Evolutionary conservation across 2,797 vertebrate genomes (phyloP).

Genomic region (Hybognathus amarus): DNA sequence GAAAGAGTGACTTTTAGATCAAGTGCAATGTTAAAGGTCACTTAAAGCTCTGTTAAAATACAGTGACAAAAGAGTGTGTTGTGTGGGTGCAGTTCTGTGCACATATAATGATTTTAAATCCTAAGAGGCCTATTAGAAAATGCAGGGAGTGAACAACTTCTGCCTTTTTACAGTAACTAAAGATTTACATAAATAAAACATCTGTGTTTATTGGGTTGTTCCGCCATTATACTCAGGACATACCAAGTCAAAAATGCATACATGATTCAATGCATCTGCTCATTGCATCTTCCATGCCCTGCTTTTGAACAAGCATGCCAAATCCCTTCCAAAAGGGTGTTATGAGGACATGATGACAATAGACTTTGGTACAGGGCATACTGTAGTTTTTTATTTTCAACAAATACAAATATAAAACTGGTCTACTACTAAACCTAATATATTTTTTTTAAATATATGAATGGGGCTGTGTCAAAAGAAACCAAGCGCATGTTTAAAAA

Average conservation of each 20-base stretch:
- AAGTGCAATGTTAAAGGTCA: slow-evolving; percentile 15
- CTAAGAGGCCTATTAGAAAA: neutral
- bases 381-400: neutral
- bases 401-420: neutral
- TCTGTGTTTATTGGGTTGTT: neutral
- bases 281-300: neutral
- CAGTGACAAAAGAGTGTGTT: slow-evolving; percentile 4
- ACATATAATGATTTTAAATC: slow-evolving; percentile 12
- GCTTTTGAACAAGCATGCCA: neutral
- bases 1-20: neutral
- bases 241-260: neutral
- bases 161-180: neutral
- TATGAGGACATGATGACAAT: neutral
- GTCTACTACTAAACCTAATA: neutral
- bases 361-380: neutral
- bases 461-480: neutral
- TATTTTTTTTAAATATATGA: neutral
- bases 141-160: neutral
- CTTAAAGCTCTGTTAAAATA: neutral
- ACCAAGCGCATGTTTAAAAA: neutral
- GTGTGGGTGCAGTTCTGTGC: slow-evolving; percentile 19
- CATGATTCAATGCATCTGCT: neutral
- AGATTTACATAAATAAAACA: neutral
- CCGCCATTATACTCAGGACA: neutral
- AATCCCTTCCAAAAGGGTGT: neutral